These are phyloP conservation scores for Diabrotica undecimpunctata DNA, from an alignment of 1,140 invertebrate genomes.

Conservation along the genomic window DNA sequence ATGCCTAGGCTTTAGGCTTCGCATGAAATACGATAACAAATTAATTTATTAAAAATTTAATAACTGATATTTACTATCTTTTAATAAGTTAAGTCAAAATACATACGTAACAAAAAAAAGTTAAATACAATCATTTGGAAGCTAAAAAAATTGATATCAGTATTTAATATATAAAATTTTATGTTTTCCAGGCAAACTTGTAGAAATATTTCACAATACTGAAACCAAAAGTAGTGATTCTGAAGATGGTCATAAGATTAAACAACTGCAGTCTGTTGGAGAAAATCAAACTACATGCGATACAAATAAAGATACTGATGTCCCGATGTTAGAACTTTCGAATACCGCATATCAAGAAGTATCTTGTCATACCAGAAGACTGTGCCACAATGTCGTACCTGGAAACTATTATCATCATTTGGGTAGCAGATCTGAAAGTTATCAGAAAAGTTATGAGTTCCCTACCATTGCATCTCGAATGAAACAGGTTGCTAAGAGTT, in stretches of 20 bases:
- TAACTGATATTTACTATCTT: too few relatives aligned
- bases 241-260: slow-evolving; percentile 32
- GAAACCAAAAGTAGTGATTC: slow-evolving; percentile 44
- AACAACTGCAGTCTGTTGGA: background rate
- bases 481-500: slow-evolving; percentile 50
- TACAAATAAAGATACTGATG: slow-evolving; percentile 5
- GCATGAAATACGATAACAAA: too few relatives aligned
- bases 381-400: background rate
- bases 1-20: too few relatives aligned
- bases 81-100: too few relatives aligned
- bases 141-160: too few relatives aligned
- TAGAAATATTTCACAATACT: slow-evolving; percentile 52
- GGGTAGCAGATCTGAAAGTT: slow-evolving; percentile 25
- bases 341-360: background rate
- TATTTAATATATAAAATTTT: too few relatives aligned
- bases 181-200: slow-evolving; percentile 36
- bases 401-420: slow-evolving; percentile 18
- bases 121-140: too few relatives aligned
- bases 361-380: background rate
- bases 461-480: slow-evolving; percentile 53
- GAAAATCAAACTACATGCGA: background rate
- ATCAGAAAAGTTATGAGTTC: slow-evolving; percentile 48
- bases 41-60: too few relatives aligned
- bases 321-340: slow-evolving; percentile 17
- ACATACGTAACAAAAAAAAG: too few relatives aligned